Percentiles rank a stretch among this genome's conserved stretches.
phyloP scores from a whole-genome alignment of 2,888 invertebrate genomes.

The Automeris io region DNA sequence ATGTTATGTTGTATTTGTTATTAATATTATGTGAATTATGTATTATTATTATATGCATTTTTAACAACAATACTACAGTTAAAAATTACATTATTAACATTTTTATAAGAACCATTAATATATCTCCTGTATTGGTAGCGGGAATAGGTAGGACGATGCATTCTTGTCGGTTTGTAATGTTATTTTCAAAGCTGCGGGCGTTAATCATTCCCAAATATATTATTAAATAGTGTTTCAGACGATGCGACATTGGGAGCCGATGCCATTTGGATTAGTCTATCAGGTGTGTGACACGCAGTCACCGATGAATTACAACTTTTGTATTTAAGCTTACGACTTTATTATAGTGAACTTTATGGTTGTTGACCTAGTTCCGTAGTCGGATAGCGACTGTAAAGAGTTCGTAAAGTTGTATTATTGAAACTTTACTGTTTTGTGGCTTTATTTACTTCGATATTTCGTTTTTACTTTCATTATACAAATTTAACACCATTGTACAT shows the following conservation, averaged over 20 bases:
- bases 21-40: too few relatives aligned
- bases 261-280: slow-evolving; percentile 38
- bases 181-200: neutral
- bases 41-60: too few relatives aligned
- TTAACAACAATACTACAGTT: too few relatives aligned
- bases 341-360: slow-evolving; percentile 20
- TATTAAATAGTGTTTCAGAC: slow-evolving; percentile 34
- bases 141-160: too few relatives aligned
- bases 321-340: slow-evolving; percentile 20
- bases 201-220: slow-evolving; percentile 42
- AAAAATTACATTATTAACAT: too few relatives aligned
- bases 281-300: slow-evolving; percentile 35
- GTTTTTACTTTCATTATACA: neutral
- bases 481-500: too few relatives aligned
- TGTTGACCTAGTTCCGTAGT: slow-evolving; percentile 13
- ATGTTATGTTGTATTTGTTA: too few relatives aligned
- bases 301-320: slow-evolving; percentile 22
- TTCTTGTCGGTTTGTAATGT: too few relatives aligned
- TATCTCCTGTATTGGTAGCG: too few relatives aligned
- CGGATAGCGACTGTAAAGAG: neutral
- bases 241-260: slow-evolving; percentile 32
- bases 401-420: neutral
- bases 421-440: neutral
- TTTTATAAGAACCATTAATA: too few relatives aligned
- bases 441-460: neutral